Conservation (phyloP, 2,113 vertebrate species). For the Galeopterus variegatus region DNA sequence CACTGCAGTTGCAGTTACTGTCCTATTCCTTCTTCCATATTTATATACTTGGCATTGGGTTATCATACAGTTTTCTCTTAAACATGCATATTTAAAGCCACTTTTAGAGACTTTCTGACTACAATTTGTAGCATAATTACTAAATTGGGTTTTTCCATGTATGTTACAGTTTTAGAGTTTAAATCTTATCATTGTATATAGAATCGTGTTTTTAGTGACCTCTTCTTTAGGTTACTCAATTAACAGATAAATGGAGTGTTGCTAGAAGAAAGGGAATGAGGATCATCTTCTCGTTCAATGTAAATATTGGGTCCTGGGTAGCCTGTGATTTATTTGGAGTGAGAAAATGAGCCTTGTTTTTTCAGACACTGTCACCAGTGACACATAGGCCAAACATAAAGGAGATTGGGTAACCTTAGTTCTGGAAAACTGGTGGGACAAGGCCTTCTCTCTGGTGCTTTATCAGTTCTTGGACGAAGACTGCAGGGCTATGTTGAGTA, state of each 20-base stretch:
- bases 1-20: neutral
- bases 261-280: neutral
- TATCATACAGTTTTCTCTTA: slow-evolving; percentile 1
- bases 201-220: neutral
- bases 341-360: slow-evolving; percentile 54
- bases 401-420: slow-evolving; percentile 49
- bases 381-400: slow-evolving; percentile 55
- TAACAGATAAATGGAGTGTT: slow-evolving; percentile 65
- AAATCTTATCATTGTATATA: neutral
- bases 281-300: slow-evolving; percentile 25
- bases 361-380: slow-evolving; percentile 70
- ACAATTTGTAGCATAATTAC: neutral
- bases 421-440: slow-evolving; percentile 59
- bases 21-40: neutral
- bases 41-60: neutral
- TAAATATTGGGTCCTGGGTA: neutral
- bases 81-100: neutral
- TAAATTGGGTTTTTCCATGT: neutral
- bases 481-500: slow-evolving; percentile 76
- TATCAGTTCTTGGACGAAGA: slow-evolving; percentile 82
- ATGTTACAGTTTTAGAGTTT: neutral
- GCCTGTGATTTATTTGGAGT: slow-evolving; percentile 13
- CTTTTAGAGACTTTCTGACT: slow-evolving; percentile 9
- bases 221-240: neutral
- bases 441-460: slow-evolving; percentile 74